Conservation (phyloP, 1,140 invertebrate genomes). For the Onthophagus taurus region DNA sequence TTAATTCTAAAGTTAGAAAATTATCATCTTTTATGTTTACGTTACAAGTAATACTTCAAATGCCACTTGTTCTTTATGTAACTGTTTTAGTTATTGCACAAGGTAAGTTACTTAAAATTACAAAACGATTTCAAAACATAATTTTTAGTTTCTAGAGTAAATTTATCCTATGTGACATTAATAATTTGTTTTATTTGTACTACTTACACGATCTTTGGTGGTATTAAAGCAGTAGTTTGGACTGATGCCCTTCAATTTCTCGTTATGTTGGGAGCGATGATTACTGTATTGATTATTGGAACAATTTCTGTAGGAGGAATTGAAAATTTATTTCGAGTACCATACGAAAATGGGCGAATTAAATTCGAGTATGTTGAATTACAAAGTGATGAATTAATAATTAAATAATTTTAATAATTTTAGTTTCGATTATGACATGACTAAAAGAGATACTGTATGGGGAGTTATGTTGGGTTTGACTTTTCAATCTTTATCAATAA, state of each 20-base stretch:
- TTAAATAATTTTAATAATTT: conserved; percentile 29
- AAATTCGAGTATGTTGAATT: not conserved
- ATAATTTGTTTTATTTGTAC: conserved; percentile 61
- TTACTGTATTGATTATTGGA: conserved; percentile 53
- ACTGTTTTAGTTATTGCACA: conserved; percentile 77
- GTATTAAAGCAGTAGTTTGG: conserved; percentile 61
- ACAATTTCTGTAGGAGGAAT: conserved; percentile 32
- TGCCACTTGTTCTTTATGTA: conserved; percentile 52
- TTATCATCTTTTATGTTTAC: conserved; percentile 51
- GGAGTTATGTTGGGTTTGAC: conserved; percentile 45
- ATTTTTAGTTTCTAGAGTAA: no score
- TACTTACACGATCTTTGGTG: conserved; percentile 64
- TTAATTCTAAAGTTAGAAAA: conserved; percentile 41
- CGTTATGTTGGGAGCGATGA: conserved; percentile 55
- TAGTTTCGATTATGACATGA: conserved; percentile 34
- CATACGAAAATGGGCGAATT: not conserved
- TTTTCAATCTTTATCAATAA: conserved; percentile 42
- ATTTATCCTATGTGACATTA: no score
- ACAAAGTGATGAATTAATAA: no score
- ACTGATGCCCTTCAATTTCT: conserved; percentile 57
- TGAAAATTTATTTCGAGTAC: conserved; percentile 23
- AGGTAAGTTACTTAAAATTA: no score
- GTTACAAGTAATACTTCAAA: conserved; percentile 40
- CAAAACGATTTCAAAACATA: no score
- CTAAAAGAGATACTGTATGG: conserved; percentile 48